Evolutionary conservation across 1,140 invertebrate genomes (phyloP).

Genomic region (Lepidurus apus): DNA sequence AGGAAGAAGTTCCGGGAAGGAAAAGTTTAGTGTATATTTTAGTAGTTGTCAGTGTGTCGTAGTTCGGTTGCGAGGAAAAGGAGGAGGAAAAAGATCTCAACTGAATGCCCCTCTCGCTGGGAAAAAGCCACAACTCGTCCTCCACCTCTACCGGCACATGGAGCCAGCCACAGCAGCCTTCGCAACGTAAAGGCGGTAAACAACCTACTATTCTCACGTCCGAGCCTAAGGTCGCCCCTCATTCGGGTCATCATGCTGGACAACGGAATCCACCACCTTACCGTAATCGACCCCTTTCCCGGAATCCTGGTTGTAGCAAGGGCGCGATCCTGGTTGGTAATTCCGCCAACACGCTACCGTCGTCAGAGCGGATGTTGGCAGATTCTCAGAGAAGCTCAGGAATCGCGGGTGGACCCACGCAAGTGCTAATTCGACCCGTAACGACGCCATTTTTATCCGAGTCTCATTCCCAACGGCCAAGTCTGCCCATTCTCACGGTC

Average conservation of each 20-base stretch:
- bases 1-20: too few relatives aligned
- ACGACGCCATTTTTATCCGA: too few relatives aligned
- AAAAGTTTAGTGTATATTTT: too few relatives aligned
- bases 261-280: background rate
- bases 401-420: too few relatives aligned
- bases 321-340: background rate
- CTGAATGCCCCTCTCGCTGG: slow-evolving; percentile 13
- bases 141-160: background rate
- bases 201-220: background rate
- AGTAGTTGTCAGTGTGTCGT: too few relatives aligned
- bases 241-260: background rate
- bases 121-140: background rate
- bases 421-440: too few relatives aligned
- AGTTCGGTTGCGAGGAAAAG: background rate
- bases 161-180: background rate
- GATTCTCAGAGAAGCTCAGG: too few relatives aligned
- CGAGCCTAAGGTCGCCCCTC: background rate
- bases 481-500: too few relatives aligned
- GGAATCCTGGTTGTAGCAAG: background rate
- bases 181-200: background rate
- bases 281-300: slow-evolving; percentile 16
- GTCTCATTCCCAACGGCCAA: background rate
- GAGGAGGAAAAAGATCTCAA: background rate
- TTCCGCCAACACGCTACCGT: background rate
- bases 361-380: too few relatives aligned